Evolutionary conservation across 2,113 vertebrate species (phyloP).

Genomic region (Tamias sibiricus): DNA sequence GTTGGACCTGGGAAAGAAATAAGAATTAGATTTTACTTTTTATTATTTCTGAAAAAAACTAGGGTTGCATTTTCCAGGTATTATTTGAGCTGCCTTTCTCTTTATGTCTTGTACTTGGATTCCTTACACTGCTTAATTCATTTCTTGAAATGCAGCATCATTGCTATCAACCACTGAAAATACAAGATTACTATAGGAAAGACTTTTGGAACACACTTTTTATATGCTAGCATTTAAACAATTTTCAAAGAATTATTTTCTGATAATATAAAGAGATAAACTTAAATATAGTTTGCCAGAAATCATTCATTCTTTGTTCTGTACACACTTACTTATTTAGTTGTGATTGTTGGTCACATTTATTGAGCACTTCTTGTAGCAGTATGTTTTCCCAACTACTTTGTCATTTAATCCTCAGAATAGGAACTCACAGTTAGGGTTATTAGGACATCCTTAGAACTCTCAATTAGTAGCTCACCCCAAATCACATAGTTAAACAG

Average conservation of each 20-base stretch:
- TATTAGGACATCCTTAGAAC: too few relatives aligned
- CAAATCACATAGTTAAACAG: background rate
- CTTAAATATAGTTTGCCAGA: background rate
- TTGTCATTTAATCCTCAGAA: background rate
- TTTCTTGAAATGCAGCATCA: background rate
- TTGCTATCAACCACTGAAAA: background rate
- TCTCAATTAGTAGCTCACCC: background rate
- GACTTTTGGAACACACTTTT: background rate
- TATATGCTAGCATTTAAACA: background rate
- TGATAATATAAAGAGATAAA: background rate
- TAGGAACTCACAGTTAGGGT: too few relatives aligned
- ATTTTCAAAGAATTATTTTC: conserved; percentile 13
- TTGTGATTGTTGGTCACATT: background rate
- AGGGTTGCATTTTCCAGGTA: background rate
- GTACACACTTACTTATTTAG: background rate
- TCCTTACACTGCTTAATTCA: background rate
- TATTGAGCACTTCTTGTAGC: background rate
- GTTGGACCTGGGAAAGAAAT: background rate
- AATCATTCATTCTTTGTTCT: conserved; percentile 5
- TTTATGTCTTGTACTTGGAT: background rate
- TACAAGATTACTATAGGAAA: background rate
- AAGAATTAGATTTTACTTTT: conserved; percentile 27
- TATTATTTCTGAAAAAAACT: background rate
- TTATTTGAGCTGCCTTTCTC: background rate
- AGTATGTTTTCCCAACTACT: background rate